phyloP scores from a whole-genome alignment of 2,113 vertebrate genomes.

The Pterophyllum scalare region DNA sequence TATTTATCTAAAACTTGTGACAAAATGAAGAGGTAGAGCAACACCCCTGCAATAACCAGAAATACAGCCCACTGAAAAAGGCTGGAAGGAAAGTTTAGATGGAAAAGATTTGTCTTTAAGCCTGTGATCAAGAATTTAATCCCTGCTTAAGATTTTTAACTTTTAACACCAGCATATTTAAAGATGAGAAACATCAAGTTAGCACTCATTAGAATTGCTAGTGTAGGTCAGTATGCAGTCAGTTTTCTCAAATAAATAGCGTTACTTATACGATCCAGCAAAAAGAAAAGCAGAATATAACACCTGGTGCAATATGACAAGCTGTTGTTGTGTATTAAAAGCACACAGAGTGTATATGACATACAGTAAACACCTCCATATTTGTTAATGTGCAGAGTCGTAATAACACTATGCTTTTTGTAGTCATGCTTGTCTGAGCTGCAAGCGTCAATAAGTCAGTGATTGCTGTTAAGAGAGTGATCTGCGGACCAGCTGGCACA shows the following conservation, averaged over 20 bases:
- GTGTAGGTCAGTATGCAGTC: background rate
- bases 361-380: background rate
- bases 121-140: slow-evolving; percentile 10
- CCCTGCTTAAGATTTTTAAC: slow-evolving; percentile 11
- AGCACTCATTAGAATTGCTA: background rate
- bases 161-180: slow-evolving; percentile 19
- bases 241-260: background rate
- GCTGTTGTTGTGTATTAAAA: background rate
- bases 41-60: slow-evolving; percentile 16
- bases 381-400: slow-evolving; percentile 12
- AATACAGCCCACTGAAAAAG: background rate
- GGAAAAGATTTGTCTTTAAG: slow-evolving; percentile 22
- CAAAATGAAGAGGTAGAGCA: background rate
- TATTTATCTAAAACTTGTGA: background rate
- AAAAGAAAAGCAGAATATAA: background rate
- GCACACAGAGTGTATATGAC: background rate
- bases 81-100: background rate
- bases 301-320: slow-evolving; percentile 3
- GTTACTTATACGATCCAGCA: background rate
- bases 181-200: background rate
- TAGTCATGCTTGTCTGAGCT: slow-evolving; percentile 35
- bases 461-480: slow-evolving; percentile 63
- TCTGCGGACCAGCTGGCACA: slow-evolving; percentile 63
- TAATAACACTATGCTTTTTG: slow-evolving; percentile 34
- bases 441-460: slow-evolving; percentile 57